A percentile compares a stretch with the other conserved stretches of the same genome.
Evolutionary conservation across 2,888 invertebrate species (phyloP).

Genomic region (Heliconius hortense): DNA sequence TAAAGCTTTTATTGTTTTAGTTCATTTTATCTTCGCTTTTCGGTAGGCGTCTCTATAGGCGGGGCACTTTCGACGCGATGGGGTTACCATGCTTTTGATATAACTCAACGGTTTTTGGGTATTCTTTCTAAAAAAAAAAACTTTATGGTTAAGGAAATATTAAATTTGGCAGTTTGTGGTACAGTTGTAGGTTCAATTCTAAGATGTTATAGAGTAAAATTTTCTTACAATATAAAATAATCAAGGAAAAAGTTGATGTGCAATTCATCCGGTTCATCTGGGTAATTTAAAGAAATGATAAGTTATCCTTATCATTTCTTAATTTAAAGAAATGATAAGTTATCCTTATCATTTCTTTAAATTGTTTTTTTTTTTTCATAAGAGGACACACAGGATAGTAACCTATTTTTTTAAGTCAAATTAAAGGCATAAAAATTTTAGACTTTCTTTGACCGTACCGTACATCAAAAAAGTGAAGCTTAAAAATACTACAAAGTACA

Average conservation of each 20-base stretch:
- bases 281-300: too few species aligned
- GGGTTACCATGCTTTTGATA: conserved; percentile 31
- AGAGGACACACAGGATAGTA: too few species aligned
- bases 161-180: background rate
- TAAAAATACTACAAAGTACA: background rate
- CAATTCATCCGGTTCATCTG: too few species aligned
- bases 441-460: too few species aligned
- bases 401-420: too few species aligned
- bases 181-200: background rate
- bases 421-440: too few species aligned
- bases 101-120: conserved; percentile 19
- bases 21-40: conserved; percentile 68
- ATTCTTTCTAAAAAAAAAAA: conserved; percentile 14
- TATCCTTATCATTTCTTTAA: too few species aligned
- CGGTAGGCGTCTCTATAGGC: conserved; percentile 76
- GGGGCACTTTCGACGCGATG: conserved; percentile 54
- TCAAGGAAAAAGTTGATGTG: background rate
- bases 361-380: background rate
- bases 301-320: too few species aligned
- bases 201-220: background rate
- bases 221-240: background rate
- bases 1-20: conserved; percentile 74
- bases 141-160: background rate
- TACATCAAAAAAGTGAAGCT: too few species aligned
- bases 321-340: too few species aligned